Base-by-base conservation (phyloP, 2,888 invertebrate genomes). In the Panopea generosa region DNA sequence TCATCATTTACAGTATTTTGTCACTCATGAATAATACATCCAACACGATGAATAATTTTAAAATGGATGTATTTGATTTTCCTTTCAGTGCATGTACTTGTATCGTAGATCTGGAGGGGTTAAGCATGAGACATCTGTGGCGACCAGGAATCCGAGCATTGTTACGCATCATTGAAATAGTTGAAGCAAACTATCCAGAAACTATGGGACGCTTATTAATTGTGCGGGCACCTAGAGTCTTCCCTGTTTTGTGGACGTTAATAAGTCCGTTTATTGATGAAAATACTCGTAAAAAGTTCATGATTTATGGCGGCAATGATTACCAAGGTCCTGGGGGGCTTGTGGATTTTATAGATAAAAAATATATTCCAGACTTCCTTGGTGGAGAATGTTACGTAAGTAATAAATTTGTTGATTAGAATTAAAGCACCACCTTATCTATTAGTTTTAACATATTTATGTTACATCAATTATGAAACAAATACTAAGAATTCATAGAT, bases 51-150 rank as follows among this genome's bases (percentile, higher is more conserved):
- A n/a, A n/a, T n/a, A n/a, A n/a, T n/a, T n/a, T n/a, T n/a, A n/a
- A n/a, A n/a, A n/a, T n/a, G n/a, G n/a, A n/a, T n/a, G n/a, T n/a
- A n/a, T n/a, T n/a, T n/a, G n/a, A n/a, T 20, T 45, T 71, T 38
- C 27, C 26, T 87, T 87, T 18, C 84, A 96, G 96, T 59, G 95
- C 96, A 57, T 98, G 98, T 97, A 96, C 97, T 74, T 94, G 98
- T 84, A 94, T 98, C 68, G 96, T 98, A 33, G 98, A 98, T 94
- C 94, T 98, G 86, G 98, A 98, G 92, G 98, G 98, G 0, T 94
- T 98, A 62, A 97, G 97, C 92, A 98, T 98, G 97, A 94, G 98
- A 2, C 98, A 98, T 93, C 94, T 98, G 75, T 98, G 98, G 98
- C 94, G 98, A 83, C 98, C 98, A 0, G 98, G 98, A 26, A 96